Conservation (phyloP, 1,140 invertebrate genomes). For the Bilobella aurantiaca region DNA sequence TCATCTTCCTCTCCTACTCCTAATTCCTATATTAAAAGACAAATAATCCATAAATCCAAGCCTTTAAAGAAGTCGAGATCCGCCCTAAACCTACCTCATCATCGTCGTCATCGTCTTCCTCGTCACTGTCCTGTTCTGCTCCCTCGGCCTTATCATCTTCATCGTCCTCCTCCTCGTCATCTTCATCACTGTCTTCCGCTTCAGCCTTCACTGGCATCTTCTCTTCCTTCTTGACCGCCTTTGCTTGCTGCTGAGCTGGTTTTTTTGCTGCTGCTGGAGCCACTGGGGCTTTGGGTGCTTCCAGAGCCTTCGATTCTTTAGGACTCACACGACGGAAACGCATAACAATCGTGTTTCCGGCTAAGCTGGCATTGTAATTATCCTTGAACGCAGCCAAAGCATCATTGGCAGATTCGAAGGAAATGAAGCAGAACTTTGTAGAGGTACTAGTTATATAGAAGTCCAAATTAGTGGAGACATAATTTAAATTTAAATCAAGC, state of each 20-base stretch:
- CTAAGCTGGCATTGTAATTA: conserved; percentile 5
- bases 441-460: no score
- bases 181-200: conserved; percentile 16
- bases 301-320: conserved; percentile 1
- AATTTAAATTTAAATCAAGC: not conserved
- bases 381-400: conserved; percentile 20
- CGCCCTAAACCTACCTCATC: conserved; percentile 9
- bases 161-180: conserved; percentile 15
- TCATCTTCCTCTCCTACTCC: conserved; percentile 25
- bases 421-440: conserved; percentile 22
- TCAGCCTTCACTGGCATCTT: conserved; percentile 12
- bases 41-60: not conserved
- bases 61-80: not conserved
- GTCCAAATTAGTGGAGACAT: not conserved
- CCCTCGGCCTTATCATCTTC: conserved; percentile 7
- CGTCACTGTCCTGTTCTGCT: conserved; percentile 11
- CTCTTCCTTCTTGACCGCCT: conserved; percentile 9
- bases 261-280: not conserved
- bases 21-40: no score
- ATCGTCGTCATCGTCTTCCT: conserved; percentile 15
- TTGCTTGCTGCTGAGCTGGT: not conserved
- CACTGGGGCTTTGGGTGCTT: not conserved
- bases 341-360: conserved; percentile 22
- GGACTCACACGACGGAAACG: conserved; percentile 15
- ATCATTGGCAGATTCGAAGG: conserved; percentile 15